Base-by-base conservation (phyloP, 2,888 invertebrate genomes). In the Odiellus spinosus region DNA sequence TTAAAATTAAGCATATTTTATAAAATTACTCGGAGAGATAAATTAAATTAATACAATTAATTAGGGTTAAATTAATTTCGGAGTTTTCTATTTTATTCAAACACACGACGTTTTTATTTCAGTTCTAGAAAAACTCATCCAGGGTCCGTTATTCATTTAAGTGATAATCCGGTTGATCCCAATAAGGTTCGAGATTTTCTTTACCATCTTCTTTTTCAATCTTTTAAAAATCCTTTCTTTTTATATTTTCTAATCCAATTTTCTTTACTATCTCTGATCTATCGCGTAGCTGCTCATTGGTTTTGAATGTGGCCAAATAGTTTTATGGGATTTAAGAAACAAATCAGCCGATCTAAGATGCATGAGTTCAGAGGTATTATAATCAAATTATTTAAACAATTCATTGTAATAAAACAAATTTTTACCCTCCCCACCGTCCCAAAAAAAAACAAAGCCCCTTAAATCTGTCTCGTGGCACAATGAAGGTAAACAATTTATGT, bases 401-500 rank as follows among this genome's bases (percentile, higher is more conserved):
- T 17, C 21, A 19, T 35, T 40, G 15, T 21, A 19, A 3, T 15
- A 12, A 17, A 33, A 6, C 12, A 36, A 17, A 26, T 26, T 15
- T 40, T 35, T 46, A 5, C 36, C 3, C 12, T 17, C 26, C 5
- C 34, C n/a, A n/a, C n/a, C n/a, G n/a, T n/a, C n/a, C n/a, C n/a
- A n/a, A n/a, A n/a, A n/a, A n/a, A n/a, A n/a, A n/a, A n/a, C n/a
- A n/a, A 47, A 67, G 67, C 59, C 62, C 33, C 72, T 93, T 58
- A 77, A 82, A 62, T 88, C 90, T 46, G 77, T 90, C 60, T 77
- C 86, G 54, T 98, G 98, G 98, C 91, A 95, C 67, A 81, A 85
- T 70, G 96, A 98, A 70, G 98, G 95, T 56, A 91, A 90, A 71
- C 84, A 87, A 69, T 86, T 99, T 66, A 85, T 98, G 80, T 86